A percentile compares a stretch with the other conserved stretches of the same genome.
Conservation (phyloP, 2,888 invertebrate species). For the Hartigia nigra region DNA sequence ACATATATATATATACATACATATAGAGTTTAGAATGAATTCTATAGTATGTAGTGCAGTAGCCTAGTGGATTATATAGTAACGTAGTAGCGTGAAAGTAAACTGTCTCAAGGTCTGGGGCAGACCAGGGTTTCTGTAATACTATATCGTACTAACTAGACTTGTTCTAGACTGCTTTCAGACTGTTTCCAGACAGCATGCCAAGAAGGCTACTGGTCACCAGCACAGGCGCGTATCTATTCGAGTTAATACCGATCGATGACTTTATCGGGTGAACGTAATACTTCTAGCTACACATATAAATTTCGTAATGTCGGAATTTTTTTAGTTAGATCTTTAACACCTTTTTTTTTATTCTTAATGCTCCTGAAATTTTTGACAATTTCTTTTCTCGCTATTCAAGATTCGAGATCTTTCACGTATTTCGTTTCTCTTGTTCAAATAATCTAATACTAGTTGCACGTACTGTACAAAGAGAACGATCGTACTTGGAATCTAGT, state of each 20-base stretch:
- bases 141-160: neutral
- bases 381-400: neutral
- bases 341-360: neutral
- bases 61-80: neutral
- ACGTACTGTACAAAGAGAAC: neutral
- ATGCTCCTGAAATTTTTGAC: neutral
- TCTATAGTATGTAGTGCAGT: neutral
- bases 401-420: neutral
- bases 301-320: neutral
- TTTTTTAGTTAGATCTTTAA: neutral
- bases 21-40: too few relatives aligned
- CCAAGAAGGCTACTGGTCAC: constrained; percentile 1
- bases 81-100: constrained; percentile 28
- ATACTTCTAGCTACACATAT: neutral
- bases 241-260: neutral
- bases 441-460: neutral
- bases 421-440: neutral
- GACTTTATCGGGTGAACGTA: neutral
- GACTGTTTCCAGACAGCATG: neutral
- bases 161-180: neutral
- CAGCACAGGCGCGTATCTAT: neutral
- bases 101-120: constrained; percentile 40
- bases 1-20: neutral
- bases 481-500: neutral
- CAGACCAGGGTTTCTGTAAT: constrained; percentile 6